Evolutionary conservation across 2,888 invertebrate genomes (phyloP).

Genomic region (Thereva unica): DNA sequence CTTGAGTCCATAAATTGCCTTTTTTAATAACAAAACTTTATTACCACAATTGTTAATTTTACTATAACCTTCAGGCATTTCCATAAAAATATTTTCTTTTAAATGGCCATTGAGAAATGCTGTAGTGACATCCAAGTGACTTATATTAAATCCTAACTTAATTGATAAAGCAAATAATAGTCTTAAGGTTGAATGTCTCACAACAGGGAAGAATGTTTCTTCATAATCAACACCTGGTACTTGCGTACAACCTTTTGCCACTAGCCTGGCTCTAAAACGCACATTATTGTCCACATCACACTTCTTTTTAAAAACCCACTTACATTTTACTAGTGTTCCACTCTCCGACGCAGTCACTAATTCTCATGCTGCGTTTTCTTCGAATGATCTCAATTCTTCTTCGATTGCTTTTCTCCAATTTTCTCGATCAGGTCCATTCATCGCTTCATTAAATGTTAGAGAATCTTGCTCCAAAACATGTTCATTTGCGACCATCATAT

Average conservation of each 20-base stretch:
- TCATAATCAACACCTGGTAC: slow-evolving; percentile 22
- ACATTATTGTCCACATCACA: slow-evolving; percentile 7
- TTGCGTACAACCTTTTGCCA: slow-evolving; percentile 32
- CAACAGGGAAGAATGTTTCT: slow-evolving; percentile 35
- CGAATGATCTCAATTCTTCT: background rate
- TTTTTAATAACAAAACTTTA: slow-evolving; percentile 22
- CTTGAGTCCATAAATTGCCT: slow-evolving; percentile 34
- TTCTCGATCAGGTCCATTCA: slow-evolving; percentile 6
- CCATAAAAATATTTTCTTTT: slow-evolving; percentile 28
- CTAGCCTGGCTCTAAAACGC: slow-evolving; percentile 13
- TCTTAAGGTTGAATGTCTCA: slow-evolving; percentile 29
- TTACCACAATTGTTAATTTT: background rate
- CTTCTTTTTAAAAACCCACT: slow-evolving; percentile 15
- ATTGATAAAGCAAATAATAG: slow-evolving; percentile 32
- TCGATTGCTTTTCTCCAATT: slow-evolving; percentile 36
- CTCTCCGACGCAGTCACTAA: slow-evolving; percentile 13
- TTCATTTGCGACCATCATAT: background rate
- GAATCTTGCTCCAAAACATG: background rate
- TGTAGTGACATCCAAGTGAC: slow-evolving; percentile 30
- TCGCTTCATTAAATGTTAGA: slow-evolving; percentile 4
- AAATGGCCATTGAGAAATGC: slow-evolving; percentile 37
- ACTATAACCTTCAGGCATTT: slow-evolving; percentile 27
- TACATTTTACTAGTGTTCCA: background rate
- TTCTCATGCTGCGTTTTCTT: slow-evolving; percentile 27
- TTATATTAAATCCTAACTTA: slow-evolving; percentile 21